Evolutionary conservation across 2,113 vertebrate species (phyloP).

Genomic region (Eulemur rufifrons): DNA sequence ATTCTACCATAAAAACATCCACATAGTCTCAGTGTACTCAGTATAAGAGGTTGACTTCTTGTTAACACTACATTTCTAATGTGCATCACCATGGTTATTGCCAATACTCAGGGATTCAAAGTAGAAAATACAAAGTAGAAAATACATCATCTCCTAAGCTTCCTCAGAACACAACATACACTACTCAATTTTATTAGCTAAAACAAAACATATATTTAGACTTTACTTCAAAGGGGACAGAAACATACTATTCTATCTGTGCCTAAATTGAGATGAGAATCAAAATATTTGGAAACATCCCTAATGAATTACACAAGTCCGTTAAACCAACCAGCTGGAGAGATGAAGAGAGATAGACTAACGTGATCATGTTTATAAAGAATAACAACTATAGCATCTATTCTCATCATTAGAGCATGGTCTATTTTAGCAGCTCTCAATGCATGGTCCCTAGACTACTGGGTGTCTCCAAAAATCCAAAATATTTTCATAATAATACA

Average conservation of each 20-base stretch:
- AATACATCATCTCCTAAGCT: background rate
- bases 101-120: background rate
- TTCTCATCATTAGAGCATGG: background rate
- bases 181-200: background rate
- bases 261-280: background rate
- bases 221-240: background rate
- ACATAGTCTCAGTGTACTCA: background rate
- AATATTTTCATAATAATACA: background rate
- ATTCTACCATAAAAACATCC: background rate
- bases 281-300: background rate
- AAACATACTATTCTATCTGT: background rate
- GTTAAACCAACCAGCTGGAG: background rate
- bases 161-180: background rate
- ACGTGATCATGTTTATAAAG: background rate
- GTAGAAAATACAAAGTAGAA: background rate
- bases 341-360: background rate
- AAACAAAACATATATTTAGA: background rate
- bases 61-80: background rate
- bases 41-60: background rate
- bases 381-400: background rate
- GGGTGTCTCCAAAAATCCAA: background rate
- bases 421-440: background rate
- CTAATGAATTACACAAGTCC: background rate
- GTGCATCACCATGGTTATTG: background rate
- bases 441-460: no score